phyloP scores from a whole-genome alignment of 2,797 vertebrate species.

The Notoglanidium macrostoma region DNA sequence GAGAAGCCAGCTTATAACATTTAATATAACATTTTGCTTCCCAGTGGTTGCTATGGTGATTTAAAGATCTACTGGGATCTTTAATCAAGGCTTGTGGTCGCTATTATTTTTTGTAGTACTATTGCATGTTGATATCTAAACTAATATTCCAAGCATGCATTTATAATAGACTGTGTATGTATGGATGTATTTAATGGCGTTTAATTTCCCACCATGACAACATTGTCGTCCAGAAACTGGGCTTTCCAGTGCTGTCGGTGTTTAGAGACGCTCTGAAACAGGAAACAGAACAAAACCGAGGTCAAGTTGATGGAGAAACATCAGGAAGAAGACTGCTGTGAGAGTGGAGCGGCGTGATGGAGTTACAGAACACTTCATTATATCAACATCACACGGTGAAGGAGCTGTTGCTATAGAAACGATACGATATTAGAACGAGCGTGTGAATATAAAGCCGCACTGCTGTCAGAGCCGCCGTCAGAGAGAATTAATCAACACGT shows the following conservation, averaged over 20 bases:
- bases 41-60: not conserved
- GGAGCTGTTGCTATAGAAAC: not conserved
- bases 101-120: not conserved
- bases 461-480: not conserved
- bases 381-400: not conserved
- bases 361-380: not conserved
- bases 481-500: not conserved
- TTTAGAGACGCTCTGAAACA: constrained; percentile 84
- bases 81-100: not conserved
- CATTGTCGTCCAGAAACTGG: constrained; percentile 89
- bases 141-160: not conserved
- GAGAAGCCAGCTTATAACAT: too few species aligned
- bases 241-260: constrained; percentile 88
- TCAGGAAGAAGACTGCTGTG: not conserved
- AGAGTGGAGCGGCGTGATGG: too few species aligned
- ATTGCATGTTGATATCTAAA: not conserved
- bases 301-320: not conserved
- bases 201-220: constrained; percentile 81
- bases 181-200: not conserved
- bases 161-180: not conserved
- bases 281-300: not conserved
- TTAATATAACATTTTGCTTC: not conserved
- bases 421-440: not conserved
- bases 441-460: not conserved
- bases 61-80: not conserved